Conservation (phyloP, 1,140 invertebrate species). For the Zaprionus davidi region DNA sequence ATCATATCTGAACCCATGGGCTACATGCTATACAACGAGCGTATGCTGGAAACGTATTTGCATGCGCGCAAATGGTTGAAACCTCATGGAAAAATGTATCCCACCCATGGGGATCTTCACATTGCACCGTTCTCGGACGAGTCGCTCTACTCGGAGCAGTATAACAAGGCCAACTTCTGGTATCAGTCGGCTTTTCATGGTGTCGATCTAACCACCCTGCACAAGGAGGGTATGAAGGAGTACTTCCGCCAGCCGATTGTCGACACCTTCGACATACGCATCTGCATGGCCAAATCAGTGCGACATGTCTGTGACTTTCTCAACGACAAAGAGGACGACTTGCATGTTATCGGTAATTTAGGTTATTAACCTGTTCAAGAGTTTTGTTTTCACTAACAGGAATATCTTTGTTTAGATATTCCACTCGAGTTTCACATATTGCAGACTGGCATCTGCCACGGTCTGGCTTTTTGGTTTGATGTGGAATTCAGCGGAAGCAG, state of each 20-base stretch:
- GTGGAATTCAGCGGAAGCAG: slow-evolving; percentile 98
- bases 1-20: slow-evolving; percentile 99
- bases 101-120: slow-evolving; percentile 97
- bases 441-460: slow-evolving; percentile 97
- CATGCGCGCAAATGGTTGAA: slow-evolving; percentile 99
- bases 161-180: slow-evolving; percentile 99
- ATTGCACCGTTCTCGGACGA: slow-evolving; percentile 99
- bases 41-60: slow-evolving; percentile 99
- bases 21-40: slow-evolving; percentile 99
- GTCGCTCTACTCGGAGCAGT: slow-evolving; percentile 98
- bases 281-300: slow-evolving; percentile 97
- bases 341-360: slow-evolving; percentile 93
- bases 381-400: not conserved
- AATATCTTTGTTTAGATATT: slow-evolving; percentile 87
- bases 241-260: slow-evolving; percentile 99
- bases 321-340: slow-evolving; percentile 95
- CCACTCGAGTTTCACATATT: slow-evolving; percentile 96
- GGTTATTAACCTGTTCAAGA: not conserved
- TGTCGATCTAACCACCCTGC: slow-evolving; percentile 95
- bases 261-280: slow-evolving; percentile 99
- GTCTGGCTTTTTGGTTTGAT: slow-evolving; percentile 99
- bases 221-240: slow-evolving; percentile 97
- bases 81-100: slow-evolving; percentile 97
- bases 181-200: slow-evolving; percentile 99
- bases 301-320: slow-evolving; percentile 98